Evolutionary conservation across 2,888 invertebrate genomes (phyloP).

Genomic region (Tetropium fuscum): DNA sequence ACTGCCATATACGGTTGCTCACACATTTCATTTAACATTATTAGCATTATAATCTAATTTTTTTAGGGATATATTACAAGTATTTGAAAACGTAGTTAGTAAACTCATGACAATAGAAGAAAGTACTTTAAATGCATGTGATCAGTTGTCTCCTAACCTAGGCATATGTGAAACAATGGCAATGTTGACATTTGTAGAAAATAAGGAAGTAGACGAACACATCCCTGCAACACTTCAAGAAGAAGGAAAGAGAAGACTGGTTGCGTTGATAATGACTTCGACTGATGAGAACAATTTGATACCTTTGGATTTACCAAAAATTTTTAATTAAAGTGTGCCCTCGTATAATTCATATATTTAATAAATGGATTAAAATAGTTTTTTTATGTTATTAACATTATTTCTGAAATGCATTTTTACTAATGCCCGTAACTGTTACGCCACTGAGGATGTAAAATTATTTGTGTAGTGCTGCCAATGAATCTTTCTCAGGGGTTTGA

Average conservation of each 20-base stretch:
- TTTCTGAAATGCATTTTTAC: background rate
- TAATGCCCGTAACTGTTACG: background rate
- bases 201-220: slow-evolving; percentile 5
- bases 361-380: too few relatives aligned
- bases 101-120: slow-evolving; percentile 26
- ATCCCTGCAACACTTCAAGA: slow-evolving; percentile 29
- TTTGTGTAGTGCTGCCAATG: too few relatives aligned
- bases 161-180: slow-evolving; percentile 41
- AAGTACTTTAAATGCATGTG: slow-evolving; percentile 17
- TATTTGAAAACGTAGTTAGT: slow-evolving; percentile 51
- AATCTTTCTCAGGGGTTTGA: too few relatives aligned
- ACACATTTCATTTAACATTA: slow-evolving; percentile 12
- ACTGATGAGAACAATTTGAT: slow-evolving; percentile 27
- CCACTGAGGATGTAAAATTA: too few relatives aligned
- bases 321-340: too few relatives aligned
- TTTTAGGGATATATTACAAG: slow-evolving; percentile 51
- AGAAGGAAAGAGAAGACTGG: slow-evolving; percentile 32
- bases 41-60: too few relatives aligned
- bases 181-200: slow-evolving; percentile 32
- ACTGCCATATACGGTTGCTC: slow-evolving; percentile 51
- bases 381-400: background rate
- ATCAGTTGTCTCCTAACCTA: slow-evolving; percentile 20
- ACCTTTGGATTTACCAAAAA: slow-evolving; percentile 21
- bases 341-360: too few relatives aligned
- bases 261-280: slow-evolving; percentile 19